Evolutionary conservation across 2,113 vertebrate species (phyloP), one percentile per base, ranked within the genome.

Genomic region (Copsychus sechellarum): DNA sequence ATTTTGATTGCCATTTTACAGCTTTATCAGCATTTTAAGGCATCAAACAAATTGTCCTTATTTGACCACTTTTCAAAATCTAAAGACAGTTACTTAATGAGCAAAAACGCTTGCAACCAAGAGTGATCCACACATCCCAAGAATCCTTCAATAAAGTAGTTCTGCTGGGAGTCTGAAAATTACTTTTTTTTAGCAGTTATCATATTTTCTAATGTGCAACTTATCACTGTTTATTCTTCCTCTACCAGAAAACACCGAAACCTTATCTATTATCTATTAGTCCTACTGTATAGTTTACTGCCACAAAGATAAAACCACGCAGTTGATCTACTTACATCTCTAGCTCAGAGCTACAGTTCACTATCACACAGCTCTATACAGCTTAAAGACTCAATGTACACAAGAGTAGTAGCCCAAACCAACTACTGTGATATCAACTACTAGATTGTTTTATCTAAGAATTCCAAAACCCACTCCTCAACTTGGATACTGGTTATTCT

Each of bases 1-100:
- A 22, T 47, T 86, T 86, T 57, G 70, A 50, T 96, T 97, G 48
- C 57, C 79, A 84, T 96, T 96, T 97, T 87, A 97, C 51, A 97
- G 71, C 71, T 95, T 86, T 86, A 91, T 34, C 80, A 88, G 91
- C 31, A n/a, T 94, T 93, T 96, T 81, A 94, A 96, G 47, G 62
- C 85, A 54, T 69, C 74, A 90, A 90, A 28, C 29, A 60, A 42
- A 90, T 74, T 94, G 90, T 71, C 51, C 69, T 93, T 82, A 90
- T 82, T 96, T 94, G 56, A 88, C 43, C 54, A 58, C 7, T 76
- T 97, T 95, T 24, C 34, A 14, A 89, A 85, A 66, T 24, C 23
- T 34, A 96, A 95, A 82, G 93, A 83, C 56, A 88, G 93, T 83
- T 94, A 97, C 83, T 86, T 94, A n/a, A 88, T 91, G 74, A 96